These are phyloP conservation scores for Heterotis niloticus DNA, from an alignment of 2,113 vertebrate species.

Conservation along the genomic window DNA sequence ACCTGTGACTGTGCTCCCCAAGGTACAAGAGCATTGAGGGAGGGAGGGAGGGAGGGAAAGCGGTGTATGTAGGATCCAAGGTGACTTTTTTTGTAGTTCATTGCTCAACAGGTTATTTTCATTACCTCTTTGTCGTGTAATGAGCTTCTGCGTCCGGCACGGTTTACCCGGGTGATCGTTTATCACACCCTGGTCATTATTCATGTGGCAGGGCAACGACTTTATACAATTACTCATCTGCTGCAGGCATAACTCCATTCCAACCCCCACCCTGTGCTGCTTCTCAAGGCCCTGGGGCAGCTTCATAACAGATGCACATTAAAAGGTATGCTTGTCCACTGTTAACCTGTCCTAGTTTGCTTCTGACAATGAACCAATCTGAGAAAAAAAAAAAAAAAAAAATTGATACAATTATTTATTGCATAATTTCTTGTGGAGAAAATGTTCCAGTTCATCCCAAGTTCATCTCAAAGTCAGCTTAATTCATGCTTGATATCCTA, in stretches of 20 bases:
- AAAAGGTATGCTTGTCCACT: not conserved
- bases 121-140: conserved; percentile 15
- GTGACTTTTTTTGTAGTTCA: conserved; percentile 9
- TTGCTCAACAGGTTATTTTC: conserved; percentile 12
- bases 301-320: no score
- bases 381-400: no score
- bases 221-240: conserved; percentile 1
- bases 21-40: not conserved
- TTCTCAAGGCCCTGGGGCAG: not conserved
- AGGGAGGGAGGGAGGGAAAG: not conserved
- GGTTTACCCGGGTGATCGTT: not conserved
- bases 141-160: not conserved
- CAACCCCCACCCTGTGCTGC: not conserved
- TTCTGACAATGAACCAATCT: not conserved
- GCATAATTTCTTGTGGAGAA: no score
- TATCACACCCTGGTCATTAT: conserved; percentile 20
- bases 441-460: no score
- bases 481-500: no score
- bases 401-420: no score
- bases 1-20: not conserved
- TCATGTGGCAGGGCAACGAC: conserved; percentile 3
- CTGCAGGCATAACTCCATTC: not conserved
- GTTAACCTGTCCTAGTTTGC: not conserved
- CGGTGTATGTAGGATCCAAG: not conserved
- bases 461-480: no score